Percentiles rank a stretch among this genome's conserved stretches.
Evolutionary conservation across 2,888 invertebrate genomes (phyloP).

Genomic region (Sepiola atlantica): DNA sequence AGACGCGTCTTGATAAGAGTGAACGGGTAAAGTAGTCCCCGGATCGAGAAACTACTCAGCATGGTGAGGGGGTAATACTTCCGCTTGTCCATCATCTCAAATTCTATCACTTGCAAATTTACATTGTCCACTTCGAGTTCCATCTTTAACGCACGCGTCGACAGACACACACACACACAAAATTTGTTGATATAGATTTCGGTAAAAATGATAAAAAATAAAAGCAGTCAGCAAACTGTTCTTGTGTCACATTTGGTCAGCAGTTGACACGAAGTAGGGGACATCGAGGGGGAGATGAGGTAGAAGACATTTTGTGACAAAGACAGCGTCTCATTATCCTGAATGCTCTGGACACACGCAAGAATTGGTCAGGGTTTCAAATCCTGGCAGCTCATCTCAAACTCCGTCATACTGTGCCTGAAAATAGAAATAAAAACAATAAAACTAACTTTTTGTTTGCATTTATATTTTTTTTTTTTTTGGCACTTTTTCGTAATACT

Average conservation of each 20-base stretch:
- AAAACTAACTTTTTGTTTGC: too few relatives aligned
- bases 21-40: conserved; percentile 88
- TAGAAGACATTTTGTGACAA: background rate
- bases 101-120: conserved; percentile 85
- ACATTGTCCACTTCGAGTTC: conserved; percentile 58
- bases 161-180: background rate
- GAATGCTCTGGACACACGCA: background rate
- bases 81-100: conserved; percentile 97
- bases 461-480: too few relatives aligned
- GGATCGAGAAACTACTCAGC: conserved; percentile 87
- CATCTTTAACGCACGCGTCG: background rate
- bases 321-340: background rate
- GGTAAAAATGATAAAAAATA: background rate
- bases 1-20: conserved; percentile 95
- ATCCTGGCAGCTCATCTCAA: background rate
- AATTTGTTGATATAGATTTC: background rate
- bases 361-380: background rate
- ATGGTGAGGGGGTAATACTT: conserved; percentile 95
- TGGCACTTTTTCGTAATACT: too few relatives aligned
- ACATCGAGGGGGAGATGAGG: background rate
- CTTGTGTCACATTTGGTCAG: background rate
- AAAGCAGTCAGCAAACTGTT: background rate
- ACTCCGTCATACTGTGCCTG: background rate
- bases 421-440: background rate
- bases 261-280: background rate